Base-by-base conservation (phyloP, 2,888 invertebrate species). In the Pseudeuparius sepicola region DNA sequence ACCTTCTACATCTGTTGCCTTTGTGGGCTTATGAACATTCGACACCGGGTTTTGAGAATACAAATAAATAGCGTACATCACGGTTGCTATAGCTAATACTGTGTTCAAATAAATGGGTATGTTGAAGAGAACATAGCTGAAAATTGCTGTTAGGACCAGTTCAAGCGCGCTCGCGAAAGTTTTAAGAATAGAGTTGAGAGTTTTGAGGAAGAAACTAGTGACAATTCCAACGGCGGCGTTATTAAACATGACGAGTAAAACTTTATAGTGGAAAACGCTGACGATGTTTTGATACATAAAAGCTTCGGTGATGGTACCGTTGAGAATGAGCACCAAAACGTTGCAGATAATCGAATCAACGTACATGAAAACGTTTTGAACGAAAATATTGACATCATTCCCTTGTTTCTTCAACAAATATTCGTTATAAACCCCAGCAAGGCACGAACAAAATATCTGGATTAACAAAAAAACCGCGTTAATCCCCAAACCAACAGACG, bases 291-390 rank as follows among this genome's bases (percentile, higher is more conserved):
- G 58, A 11, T 64, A 56, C 1, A 71, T 66, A 47, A 87, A 75
- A 9, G 80, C 73, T 14, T 65, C 65, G 1, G 62, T 40, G 0
- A 81, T 52, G 50, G 80, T 73, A 1, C 82, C 85, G 55, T 78
- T 75, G 3, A 71, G 55, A 32, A 74, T 47, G 25, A 93, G 65
- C 37, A 90, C 67, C 3, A 75, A 59, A n/a, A 79, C 59, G 60
- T 93, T 94, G 57, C 90, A 92, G n/a, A 90, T 54, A 42, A 94
- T 89, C 3, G 93, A 93, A 61, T 94, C 89, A 15, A 89, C 56
- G 59, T 94, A 94, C 89, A 94, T 92, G 53, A 89, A 94, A 4
- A 90, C 77, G 60, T 94, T 96, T 63, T 94, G 94, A 44, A 93
- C 65, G 63, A 87, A 89, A 52, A 94, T 84, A 55, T 90, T 84